A percentile compares a stretch with the other conserved stretches of the same genome.
Evolutionary conservation across 2,888 invertebrate species (phyloP).

Genomic region (Omphaloscelis lunosa): DNA sequence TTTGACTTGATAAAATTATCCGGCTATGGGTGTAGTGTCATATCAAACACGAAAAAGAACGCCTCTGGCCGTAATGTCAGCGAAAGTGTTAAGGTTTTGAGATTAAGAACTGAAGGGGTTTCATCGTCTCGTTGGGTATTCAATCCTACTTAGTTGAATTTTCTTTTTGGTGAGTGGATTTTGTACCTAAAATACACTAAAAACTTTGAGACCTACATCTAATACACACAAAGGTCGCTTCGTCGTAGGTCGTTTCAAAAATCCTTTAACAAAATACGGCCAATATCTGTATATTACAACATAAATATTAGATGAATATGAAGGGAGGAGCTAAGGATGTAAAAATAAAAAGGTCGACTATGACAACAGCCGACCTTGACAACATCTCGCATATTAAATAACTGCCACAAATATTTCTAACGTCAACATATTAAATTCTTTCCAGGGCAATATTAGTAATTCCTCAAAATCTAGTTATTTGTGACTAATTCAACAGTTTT

Average conservation of each 20-base stretch:
- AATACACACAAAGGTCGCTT: neutral
- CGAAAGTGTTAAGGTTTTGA: slow-evolving; percentile 7
- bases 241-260: neutral
- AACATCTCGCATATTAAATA: slow-evolving; percentile 54
- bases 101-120: slow-evolving; percentile 11
- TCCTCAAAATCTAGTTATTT: slow-evolving; percentile 44
- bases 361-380: slow-evolving; percentile 15
- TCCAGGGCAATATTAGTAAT: slow-evolving; percentile 25
- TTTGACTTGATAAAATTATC: too few relatives aligned
- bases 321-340: slow-evolving; percentile 11
- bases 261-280: neutral
- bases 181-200: neutral
- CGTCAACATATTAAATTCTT: slow-evolving; percentile 49
- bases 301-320: slow-evolving; percentile 26
- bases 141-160: neutral
- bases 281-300: neutral
- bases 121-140: neutral
- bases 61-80: too few relatives aligned
- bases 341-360: slow-evolving; percentile 48
- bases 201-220: neutral
- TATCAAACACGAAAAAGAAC: too few relatives aligned
- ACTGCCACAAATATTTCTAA: slow-evolving; percentile 46
- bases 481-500: slow-evolving; percentile 67
- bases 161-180: slow-evolving; percentile 1
- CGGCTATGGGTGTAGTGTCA: too few relatives aligned